These are phyloP conservation scores for Bos javanicus DNA, from an alignment of 2,113 vertebrate genomes.

Conservation along the genomic window DNA sequence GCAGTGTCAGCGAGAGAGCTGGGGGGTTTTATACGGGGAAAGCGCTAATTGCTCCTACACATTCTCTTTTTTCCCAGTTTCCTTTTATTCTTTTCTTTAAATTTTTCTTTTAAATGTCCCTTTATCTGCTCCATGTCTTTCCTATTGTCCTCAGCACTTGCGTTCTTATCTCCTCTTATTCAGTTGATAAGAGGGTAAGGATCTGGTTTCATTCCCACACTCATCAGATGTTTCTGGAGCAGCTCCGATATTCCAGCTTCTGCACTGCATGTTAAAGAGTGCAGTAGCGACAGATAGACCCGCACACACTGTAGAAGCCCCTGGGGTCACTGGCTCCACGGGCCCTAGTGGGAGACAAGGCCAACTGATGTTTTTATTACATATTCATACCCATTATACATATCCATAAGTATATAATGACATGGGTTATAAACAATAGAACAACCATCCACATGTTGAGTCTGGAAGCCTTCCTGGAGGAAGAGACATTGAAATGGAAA, in stretches of 20 bases:
- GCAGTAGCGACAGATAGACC: background rate
- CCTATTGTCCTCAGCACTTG: background rate
- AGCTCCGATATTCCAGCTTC: background rate
- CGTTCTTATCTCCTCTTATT: background rate
- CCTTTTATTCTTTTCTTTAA: background rate
- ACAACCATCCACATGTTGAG: background rate
- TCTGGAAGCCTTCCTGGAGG: background rate
- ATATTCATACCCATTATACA: background rate
- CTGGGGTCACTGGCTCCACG: fast-evolving
- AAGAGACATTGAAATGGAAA: background rate
- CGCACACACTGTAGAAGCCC: fast-evolving
- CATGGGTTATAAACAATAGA: background rate
- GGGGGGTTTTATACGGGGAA: background rate
- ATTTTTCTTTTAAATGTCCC: background rate
- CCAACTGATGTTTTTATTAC: background rate
- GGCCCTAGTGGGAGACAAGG: background rate
- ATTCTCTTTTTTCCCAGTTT: background rate
- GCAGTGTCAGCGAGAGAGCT: fast-evolving
- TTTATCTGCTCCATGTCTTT: background rate
- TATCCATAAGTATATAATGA: background rate
- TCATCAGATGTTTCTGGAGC: background rate
- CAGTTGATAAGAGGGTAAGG: background rate
- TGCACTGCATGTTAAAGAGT: background rate
- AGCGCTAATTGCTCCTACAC: background rate
- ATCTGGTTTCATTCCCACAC: background rate